phyloP scores from a whole-genome alignment of 2,113 vertebrate species.

The Leucopternis melanops region DNA sequence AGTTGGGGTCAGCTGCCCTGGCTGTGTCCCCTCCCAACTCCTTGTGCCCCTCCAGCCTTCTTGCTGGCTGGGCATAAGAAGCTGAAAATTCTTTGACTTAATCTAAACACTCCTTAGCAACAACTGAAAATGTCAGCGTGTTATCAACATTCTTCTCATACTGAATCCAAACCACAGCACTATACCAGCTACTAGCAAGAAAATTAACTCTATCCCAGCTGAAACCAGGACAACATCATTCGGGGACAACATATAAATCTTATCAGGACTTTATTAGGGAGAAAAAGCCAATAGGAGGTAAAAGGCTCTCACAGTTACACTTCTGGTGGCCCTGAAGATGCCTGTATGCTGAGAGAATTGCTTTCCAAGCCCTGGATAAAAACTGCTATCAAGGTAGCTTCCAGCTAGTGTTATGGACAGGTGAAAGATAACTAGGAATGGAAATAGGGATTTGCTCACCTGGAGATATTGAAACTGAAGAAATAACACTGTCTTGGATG shows the following conservation, averaged over 20 bases:
- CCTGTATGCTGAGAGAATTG: background rate
- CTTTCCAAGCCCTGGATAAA: background rate
- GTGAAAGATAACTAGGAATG: accelerated
- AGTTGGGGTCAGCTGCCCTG: too few relatives aligned
- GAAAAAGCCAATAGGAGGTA: background rate
- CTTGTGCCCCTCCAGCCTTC: too few relatives aligned
- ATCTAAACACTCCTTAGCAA: too few relatives aligned
- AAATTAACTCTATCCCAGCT: too few relatives aligned
- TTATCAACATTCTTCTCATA: too few relatives aligned
- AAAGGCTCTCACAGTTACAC: background rate
- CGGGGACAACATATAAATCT: background rate
- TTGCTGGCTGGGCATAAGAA: too few relatives aligned
- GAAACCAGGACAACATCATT: background rate
- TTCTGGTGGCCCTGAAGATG: accelerated
- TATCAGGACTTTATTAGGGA: background rate
- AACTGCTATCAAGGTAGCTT: background rate
- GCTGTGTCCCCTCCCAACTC: too few relatives aligned
- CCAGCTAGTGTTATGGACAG: background rate
- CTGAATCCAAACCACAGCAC: too few relatives aligned
- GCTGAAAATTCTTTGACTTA: too few relatives aligned
- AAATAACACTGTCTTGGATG: background rate
- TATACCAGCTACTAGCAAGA: too few relatives aligned
- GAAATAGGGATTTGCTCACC: background rate
- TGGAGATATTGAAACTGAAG: background rate
- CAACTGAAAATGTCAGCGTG: too few relatives aligned